A percentile compares a stretch with the other conserved stretches of the same genome.
Conservation (phyloP, 2,888 invertebrate genomes). For the Scaptomyza caliginosa region DNA sequence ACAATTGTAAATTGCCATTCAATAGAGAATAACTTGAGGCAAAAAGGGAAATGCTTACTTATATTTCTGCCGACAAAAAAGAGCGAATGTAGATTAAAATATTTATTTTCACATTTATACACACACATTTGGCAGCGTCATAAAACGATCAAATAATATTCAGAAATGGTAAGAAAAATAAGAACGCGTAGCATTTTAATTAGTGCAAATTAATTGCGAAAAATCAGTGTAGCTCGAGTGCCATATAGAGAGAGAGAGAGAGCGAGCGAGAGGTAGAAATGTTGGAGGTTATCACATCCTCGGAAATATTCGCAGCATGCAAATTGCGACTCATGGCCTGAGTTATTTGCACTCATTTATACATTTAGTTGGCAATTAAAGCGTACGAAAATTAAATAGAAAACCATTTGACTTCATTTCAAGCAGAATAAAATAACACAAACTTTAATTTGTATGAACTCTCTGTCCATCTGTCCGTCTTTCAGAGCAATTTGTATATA, state of each 20-base stretch:
- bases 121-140: not conserved
- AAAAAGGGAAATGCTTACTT: not conserved
- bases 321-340: conserved; percentile 1
- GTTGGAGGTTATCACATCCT: conserved; percentile 31
- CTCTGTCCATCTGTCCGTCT: conserved; percentile 28
- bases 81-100: not conserved
- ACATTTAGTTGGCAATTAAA: conserved; percentile 69
- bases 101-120: not conserved
- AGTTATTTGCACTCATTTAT: conserved; percentile 62
- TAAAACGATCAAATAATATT: conserved; percentile 26
- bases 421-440: conserved; percentile 77
- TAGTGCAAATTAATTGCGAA: conserved; percentile 47
- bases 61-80: too few species aligned
- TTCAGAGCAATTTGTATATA: conserved; percentile 16
- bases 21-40: not conserved
- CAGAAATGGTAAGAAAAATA: conserved; percentile 37
- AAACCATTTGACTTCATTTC: conserved; percentile 72
- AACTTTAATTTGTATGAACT: conserved; percentile 75
- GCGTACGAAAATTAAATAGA: conserved; percentile 72
- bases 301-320: conserved; percentile 1
- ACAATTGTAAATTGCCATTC: not conserved
- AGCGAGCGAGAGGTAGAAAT: not conserved
- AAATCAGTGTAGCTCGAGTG: conserved; percentile 16
- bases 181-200: conserved; percentile 45
- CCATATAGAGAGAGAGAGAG: too few species aligned